Evolutionary conservation across 1,140 invertebrate species (phyloP), one percentile per base, ranked within the genome.

Genomic region (silkworm (Bombyx mori)): DNA sequence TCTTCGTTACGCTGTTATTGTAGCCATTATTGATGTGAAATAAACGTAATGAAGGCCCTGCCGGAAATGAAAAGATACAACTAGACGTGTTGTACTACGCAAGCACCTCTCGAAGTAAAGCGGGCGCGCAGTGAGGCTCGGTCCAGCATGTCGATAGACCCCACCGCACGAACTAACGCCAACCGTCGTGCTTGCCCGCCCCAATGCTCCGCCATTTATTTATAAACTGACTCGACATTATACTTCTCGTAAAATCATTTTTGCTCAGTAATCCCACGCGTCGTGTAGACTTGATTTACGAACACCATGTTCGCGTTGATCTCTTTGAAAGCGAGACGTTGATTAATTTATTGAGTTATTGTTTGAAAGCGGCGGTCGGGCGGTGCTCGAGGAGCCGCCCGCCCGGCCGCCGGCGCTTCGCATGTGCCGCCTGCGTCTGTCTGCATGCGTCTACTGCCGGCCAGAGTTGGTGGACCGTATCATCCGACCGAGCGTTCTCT

Each of bases 401-500:
- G 42, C 49, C 7, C 49, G 49, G 9, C 42, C 18, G 10, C 3
- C 18, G 49, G 42, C 8, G 2, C 42, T 26, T 50, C 7, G 18
- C 42, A 26, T 26, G 9, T 26, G 7, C 9, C 8, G 49, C 1
- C 10, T 49, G 22, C 12, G 12, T 18, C 12, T 18, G 12, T 18
- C 12, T 18, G 12, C 12, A 18, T 18, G 12, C 12, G 12, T 18
- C 12, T 18, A 18, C 12, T 18, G 12, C 26, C 4, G 26, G 52
- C 9, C 3, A 3, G 45, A 53, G 43, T 44, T n/a, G 58, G 59
- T 59, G 45, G 45, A 44, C 56, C 58, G 65, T 69, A 59, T 75
- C 67, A 73, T 66, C 69, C 69, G 70, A 77, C 65, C 66, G 66
- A 64, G 77, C 74, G 71, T 77, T 84, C 71, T 81, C 90, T 90